These are phyloP conservation scores for Mythimna impura DNA, from an alignment of 2,888 invertebrate genomes.

Conservation along the genomic window DNA sequence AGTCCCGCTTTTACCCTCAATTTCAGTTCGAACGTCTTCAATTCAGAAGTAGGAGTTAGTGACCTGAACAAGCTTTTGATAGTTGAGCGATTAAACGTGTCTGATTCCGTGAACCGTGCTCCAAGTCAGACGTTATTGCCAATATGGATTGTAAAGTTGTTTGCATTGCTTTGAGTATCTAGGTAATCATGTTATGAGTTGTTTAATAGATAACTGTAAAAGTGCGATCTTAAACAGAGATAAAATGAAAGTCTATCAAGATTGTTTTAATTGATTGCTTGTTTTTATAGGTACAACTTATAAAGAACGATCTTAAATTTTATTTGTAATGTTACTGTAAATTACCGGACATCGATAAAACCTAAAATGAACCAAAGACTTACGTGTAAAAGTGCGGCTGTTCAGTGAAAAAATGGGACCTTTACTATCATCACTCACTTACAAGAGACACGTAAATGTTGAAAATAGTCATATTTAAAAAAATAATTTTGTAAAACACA, in stretches of 20 bases:
- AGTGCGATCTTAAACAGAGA: neutral
- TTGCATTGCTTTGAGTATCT: constrained; percentile 3
- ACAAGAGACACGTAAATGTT: no score
- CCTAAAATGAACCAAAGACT: no score
- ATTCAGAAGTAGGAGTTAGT: constrained; percentile 76
- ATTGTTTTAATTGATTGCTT: neutral
- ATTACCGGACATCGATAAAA: neutral
- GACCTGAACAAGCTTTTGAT: constrained; percentile 82
- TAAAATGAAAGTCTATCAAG: neutral
- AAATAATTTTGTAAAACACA: no score
- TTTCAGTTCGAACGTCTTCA: constrained; percentile 76
- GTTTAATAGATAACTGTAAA: neutral
- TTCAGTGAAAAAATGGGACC: no score
- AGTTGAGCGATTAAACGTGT: constrained; percentile 78
- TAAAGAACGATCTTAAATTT: no score
- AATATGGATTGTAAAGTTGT: constrained; percentile 52
- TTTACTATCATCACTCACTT: no score
- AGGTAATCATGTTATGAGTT: neutral
- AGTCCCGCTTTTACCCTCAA: constrained; percentile 74
- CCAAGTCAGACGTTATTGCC: constrained; percentile 52
- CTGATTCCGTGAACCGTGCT: constrained; percentile 60
- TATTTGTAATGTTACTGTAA: neutral
- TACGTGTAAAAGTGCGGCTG: no score
- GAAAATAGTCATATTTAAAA: no score
- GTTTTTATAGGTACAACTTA: neutral